These are phyloP conservation scores for Dorcus hopei DNA, from an alignment of 2,888 invertebrate species.

Conservation along the genomic window DNA sequence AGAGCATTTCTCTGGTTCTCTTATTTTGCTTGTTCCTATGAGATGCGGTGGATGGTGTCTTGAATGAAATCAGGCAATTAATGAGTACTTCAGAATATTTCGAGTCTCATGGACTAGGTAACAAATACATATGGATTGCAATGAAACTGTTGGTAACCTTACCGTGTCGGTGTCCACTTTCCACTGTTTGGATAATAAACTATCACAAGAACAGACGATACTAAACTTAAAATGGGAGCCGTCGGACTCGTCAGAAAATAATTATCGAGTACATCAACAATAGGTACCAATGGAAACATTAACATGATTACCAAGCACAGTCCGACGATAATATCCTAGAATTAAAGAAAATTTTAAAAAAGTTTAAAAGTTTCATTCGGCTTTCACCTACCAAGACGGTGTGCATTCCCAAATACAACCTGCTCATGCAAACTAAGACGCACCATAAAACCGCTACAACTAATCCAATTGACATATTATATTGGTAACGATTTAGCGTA, in stretches of 20 bases:
- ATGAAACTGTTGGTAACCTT: constrained; percentile 21
- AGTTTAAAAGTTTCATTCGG: background rate
- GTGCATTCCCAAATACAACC: constrained; percentile 92
- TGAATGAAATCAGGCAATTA: too few relatives aligned
- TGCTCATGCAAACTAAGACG: constrained; percentile 74
- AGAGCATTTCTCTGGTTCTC: too few relatives aligned
- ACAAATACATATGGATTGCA: background rate
- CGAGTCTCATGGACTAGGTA: too few relatives aligned
- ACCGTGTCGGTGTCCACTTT: constrained; percentile 89
- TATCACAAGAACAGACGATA: constrained; percentile 65
- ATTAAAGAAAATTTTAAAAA: background rate
- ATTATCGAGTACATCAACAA: constrained; percentile 71
- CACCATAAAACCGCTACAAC: constrained; percentile 67
- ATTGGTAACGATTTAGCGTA: constrained; percentile 77
- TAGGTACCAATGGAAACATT: constrained; percentile 70
- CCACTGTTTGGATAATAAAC: constrained; percentile 78
- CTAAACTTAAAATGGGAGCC: constrained; percentile 63
- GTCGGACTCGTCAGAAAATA: constrained; percentile 65
- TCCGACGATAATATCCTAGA: constrained; percentile 79
- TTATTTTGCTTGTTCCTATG: too few relatives aligned
- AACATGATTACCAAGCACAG: constrained; percentile 64
- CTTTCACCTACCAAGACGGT: constrained; percentile 70
- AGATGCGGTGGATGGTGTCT: too few relatives aligned
- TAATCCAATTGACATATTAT: constrained; percentile 59
- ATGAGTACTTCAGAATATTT: too few relatives aligned